Conservation (phyloP, 30 jellyfish, hydroid and myxozoan genomes). For the Aurelia sp. region DNA sequence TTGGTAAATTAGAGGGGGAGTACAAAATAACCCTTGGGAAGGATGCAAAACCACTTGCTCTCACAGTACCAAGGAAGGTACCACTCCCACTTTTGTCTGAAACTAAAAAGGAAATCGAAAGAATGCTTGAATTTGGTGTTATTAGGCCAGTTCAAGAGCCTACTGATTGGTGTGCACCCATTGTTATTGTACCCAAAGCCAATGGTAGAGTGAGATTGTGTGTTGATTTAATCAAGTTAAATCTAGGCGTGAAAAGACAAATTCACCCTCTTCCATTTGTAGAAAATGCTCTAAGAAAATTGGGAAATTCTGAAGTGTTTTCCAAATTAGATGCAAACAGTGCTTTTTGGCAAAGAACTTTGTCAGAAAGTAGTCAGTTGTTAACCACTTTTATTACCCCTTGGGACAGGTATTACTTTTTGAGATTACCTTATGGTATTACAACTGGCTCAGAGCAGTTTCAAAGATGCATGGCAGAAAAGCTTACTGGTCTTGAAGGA, state of each 20-base stretch:
- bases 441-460: constrained; percentile 51
- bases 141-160: constrained; percentile 57
- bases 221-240: constrained; percentile 66
- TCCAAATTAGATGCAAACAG: constrained; percentile 69
- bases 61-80: constrained; percentile 53
- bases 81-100: no score
- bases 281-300: neutral
- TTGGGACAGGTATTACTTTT: constrained; percentile 59
- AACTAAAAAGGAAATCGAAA: constrained; percentile 41
- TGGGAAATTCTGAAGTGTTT: constrained; percentile 22
- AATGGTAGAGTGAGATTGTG: constrained; percentile 55
- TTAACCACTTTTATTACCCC: constrained; percentile 16
- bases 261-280: constrained; percentile 53
- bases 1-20: constrained; percentile 49
- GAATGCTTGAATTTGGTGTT: constrained; percentile 72
- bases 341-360: constrained; percentile 73
- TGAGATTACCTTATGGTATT: constrained; percentile 64
- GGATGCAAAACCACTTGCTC: constrained; percentile 46
- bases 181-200: constrained; percentile 64
- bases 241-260: constrained; percentile 47
- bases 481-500: constrained; percentile 41
- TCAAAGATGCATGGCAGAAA: no score
- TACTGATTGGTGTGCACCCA: constrained; percentile 77
- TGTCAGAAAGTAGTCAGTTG: constrained; percentile 45
- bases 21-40: constrained; percentile 8